A percentile compares a stretch with the other conserved stretches of the same genome.
Conservation (phyloP, 1,140 invertebrate species). For the Trichonephila inaurata region DNA sequence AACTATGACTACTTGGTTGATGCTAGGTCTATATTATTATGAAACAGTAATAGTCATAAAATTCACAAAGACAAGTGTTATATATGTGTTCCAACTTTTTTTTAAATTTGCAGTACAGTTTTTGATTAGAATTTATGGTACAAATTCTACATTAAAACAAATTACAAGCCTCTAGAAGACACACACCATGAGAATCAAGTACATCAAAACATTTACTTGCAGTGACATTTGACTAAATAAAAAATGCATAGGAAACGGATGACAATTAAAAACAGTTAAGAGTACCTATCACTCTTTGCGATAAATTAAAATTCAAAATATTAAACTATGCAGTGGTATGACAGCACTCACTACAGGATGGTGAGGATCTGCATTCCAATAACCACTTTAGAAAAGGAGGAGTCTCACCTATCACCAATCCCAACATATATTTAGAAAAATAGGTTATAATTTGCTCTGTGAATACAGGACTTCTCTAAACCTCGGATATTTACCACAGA, state of each 20-base stretch:
- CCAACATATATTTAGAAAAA: conserved; percentile 49
- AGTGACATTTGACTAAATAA: conserved; percentile 40
- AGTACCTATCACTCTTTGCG: conserved; percentile 19
- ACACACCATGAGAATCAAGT: conserved; percentile 23
- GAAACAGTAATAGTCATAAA: background rate
- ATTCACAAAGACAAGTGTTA: background rate
- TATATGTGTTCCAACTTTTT: background rate
- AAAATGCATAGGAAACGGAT: conserved; percentile 6
- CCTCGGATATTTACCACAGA: conserved; percentile 16
- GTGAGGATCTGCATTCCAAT: conserved; percentile 4
- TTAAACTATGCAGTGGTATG: conserved; percentile 53
- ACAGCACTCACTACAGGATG: conserved; percentile 26
- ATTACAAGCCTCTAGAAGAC: conserved; percentile 37
- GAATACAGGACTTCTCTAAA: background rate
- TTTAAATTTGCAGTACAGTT: conserved; percentile 20
- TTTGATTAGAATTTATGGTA: conserved; percentile 19
- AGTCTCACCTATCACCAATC: background rate
- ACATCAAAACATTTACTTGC: conserved; percentile 46
- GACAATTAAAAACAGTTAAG: conserved; percentile 20
- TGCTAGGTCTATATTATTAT: too few relatives aligned
- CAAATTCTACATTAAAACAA: conserved; percentile 31
- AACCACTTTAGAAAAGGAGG: background rate
- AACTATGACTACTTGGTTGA: too few relatives aligned
- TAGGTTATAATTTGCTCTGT: conserved; percentile 37
- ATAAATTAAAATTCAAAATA: conserved; percentile 16